Conservation (phyloP, 2,113 vertebrate species). For the Halichoeres trimaculatus region DNA sequence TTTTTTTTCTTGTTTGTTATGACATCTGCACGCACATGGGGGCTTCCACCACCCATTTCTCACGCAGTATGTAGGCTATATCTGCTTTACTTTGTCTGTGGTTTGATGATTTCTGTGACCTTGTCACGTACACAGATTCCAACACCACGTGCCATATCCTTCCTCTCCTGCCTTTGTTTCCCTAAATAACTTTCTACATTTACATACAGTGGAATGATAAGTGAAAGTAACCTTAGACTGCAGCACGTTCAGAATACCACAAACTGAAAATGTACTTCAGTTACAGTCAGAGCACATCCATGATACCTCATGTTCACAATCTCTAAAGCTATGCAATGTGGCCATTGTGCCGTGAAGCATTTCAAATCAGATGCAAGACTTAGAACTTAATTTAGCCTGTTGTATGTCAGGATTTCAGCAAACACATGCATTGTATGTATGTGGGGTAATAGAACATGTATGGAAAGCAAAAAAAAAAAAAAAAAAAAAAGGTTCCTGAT, state of each 20-base stretch:
- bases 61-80: background rate
- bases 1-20: too few species aligned
- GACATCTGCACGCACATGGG: background rate
- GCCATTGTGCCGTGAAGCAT: too few species aligned
- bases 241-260: background rate
- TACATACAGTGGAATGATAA: background rate
- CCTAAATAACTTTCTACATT: slow-evolving; percentile 17
- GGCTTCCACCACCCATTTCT: background rate
- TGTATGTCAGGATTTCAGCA: background rate
- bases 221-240: background rate
- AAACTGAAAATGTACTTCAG: background rate
- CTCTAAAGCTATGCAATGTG: background rate
- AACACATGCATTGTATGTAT: background rate
- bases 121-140: slow-evolving; percentile 67
- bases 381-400: background rate
- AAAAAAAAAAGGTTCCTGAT: slow-evolving; percentile 12
- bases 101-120: slow-evolving; percentile 18
- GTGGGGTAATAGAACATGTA: background rate
- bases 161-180: slow-evolving; percentile 54
- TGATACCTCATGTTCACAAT: background rate
- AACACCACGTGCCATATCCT: slow-evolving; percentile 11
- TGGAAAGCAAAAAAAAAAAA: too few species aligned
- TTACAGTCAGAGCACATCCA: background rate
- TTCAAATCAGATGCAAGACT: background rate
- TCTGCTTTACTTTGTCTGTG: slow-evolving; percentile 31